These are phyloP conservation scores for Spea bombifrons DNA, from an alignment of 2,113 vertebrate species.

Conservation along the genomic window DNA sequence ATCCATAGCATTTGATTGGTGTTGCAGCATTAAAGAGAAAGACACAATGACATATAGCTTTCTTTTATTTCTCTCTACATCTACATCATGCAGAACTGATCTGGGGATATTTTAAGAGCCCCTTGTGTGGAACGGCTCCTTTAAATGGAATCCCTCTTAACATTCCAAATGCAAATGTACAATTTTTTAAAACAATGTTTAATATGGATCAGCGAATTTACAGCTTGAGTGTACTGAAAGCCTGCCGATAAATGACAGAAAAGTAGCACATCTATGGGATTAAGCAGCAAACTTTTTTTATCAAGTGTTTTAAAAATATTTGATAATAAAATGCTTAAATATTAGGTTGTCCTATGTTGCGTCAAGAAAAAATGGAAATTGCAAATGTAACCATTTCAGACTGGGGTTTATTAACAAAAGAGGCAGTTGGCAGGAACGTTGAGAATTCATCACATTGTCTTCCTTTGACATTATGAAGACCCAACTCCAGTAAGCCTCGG, in stretches of 20 bases:
- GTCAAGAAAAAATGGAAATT: background rate
- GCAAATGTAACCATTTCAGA: constrained; percentile 2
- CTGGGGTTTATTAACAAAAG: no score
- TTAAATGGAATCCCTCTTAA: background rate
- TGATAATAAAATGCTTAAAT: constrained; percentile 14
- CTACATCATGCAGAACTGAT: no score
- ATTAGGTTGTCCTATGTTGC: background rate
- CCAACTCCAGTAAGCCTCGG: no score
- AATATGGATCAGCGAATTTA: constrained; percentile 39
- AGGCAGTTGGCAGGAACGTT: no score
- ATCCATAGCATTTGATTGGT: no score
- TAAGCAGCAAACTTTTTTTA: constrained; percentile 35
- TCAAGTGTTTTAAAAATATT: constrained; percentile 14
- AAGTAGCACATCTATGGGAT: constrained; percentile 33
- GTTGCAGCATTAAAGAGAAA: no score
- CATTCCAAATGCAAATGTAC: constrained; percentile 24
- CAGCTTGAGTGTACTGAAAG: constrained; percentile 17
- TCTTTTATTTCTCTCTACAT: no score
- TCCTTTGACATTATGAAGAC: no score
- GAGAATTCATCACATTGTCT: no score
- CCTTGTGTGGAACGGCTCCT: no score
- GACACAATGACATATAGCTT: no score
- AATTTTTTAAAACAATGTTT: constrained; percentile 33
- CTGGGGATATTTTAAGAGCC: no score
- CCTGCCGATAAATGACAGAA: constrained; percentile 31